Evolutionary conservation across 2,797 vertebrate species (phyloP), one percentile per base, ranked within the genome.

Genomic region (Manis pentadactyla): DNA sequence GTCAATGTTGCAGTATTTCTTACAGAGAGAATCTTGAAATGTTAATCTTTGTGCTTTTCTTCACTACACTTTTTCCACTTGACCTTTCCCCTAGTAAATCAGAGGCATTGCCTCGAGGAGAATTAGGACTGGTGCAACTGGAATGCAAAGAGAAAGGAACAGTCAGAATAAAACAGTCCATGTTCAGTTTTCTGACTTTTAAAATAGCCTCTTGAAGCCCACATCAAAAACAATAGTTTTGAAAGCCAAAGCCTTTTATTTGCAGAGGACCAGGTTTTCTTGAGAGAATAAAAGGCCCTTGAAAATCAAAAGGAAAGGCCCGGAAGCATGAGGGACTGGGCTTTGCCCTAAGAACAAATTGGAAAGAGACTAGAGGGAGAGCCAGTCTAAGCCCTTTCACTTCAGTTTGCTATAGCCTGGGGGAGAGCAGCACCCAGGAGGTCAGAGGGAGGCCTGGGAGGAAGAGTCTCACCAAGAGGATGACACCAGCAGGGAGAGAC

Each of bases 41-140:
- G 94, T 91, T 74, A 92, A 88, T 95, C 66, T 95, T 89, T 42
- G 71, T 85, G 88, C 90, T 96, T 96, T 92, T 96, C 96, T 91
- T 89, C 71, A 89, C 82, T 85, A 87, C 66, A 78, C 79, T 97
- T 93, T 92, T 96, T 89, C 96, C 95, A 90, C 82, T 97, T 97
- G 96, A 97, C 96, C 95, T 98, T 97, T 98, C 51, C 94, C 94
- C 96, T 97, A 96, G 86, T 97, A 97, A 98, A 89, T 97, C 86
- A 84, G 83, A 49, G 51, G 83, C 91, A 93, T 92, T 68, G 97
- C 96, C 86, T 94, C 1, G 1, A 97, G 93, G 89, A 93, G 89
- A 96, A 87, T 96, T 92, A 96, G 49, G 87, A 93, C 90, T 95
- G 94, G 95, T 94, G 91, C 92, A 95, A 91, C 88, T 1, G 18